Evolutionary conservation across 2,797 vertebrate genomes (phyloP), one percentile per base, ranked within the genome.

Genomic region (Phalloptychus januarius): DNA sequence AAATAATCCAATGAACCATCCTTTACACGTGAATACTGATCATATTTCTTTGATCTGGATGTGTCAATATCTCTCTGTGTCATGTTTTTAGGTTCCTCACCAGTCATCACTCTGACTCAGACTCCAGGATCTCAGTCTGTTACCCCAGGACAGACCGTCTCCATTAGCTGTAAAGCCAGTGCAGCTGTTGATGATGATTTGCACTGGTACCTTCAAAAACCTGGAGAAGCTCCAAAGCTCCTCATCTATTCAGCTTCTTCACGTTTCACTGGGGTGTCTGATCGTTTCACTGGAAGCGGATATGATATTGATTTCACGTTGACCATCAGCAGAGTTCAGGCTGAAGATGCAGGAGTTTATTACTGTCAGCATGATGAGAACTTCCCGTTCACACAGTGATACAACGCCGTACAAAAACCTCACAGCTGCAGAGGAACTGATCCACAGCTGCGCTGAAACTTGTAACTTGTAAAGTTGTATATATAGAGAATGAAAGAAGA

Each of bases 1-100:
- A 61, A 0, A 76, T 56, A 50, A 74, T 61, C 46, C 25, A 56
- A 69, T 23, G 67, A 77, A 72, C 65, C 28, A 71, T 46, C 5
- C 77, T 77, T 42, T 77, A 42, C 71, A 44, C 78, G 38, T 63
- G 28, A 67, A 79, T 72, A 46, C 45, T 71, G 73, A 76, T 69
- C 31, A 8, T 67, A 23, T 72, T 11, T 78, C 54, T 78, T 52
- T 20, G 15, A 6, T 4, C 54, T 75, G 72, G 31, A 58, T 76
- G 61, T 44, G 33, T 72, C 81, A 56, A 46, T 25, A 25, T 54
- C 25, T 23, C 25, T 54, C 7, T 54, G 0, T 54, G 2, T n/a
- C 52, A 54, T 54, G 25, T 54, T 54, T n/a, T 54, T 54, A n/a
- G 52, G 8, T 25, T 54, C 25, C 25, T 54, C 10, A n/a, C 7